Evolutionary conservation across 92 coral and sea anemone species (phyloP), one percentile per base, ranked within the genome.

Genomic region (Epizoanthus scotinus): DNA sequence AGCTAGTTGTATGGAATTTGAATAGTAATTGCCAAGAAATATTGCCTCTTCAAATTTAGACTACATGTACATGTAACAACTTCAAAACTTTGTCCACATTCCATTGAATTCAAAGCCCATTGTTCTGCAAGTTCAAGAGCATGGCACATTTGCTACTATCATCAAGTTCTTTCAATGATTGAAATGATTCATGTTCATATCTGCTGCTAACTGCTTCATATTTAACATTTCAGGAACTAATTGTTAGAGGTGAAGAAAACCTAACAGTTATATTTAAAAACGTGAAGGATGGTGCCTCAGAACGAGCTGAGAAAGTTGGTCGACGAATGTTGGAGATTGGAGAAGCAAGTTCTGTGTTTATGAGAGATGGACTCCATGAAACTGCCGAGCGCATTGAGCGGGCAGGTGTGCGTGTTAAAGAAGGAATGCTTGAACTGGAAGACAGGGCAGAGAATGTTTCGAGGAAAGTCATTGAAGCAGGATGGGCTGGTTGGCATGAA

Each of bases 241-340:
- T 96, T 62, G 94, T 92, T 15, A 91, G 90, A 79, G 99, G 99
- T 17, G 99, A 96, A 55, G 99, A 96, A 81, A 93, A 93, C 83
- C 71, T 95, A 27, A 92, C 91, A 67, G 95, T 94, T 15, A 91
- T 94, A 91, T 90, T 94, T 84, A 90, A 94, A 84, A 84, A 89
- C 78, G 98, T 94, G 1, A 94, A 94, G 63, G 98, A 93, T 20
- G 91, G 93, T 82, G 93, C 91, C 5, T 93, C 93, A 2, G 99
- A 89, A 54, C 92, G 89, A 28, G 94, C 94, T 54, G 97, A 87
- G 20, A 90, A 83, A 60, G 84, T 93, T 47, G 89, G 87, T n/a
- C 89, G 87, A 38, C 90, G 89, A 69, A 84, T 91, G 82, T 85
- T 89, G 0, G 97, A 87, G 28, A 85, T 91, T 67, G 94, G 91